phyloP scores from a whole-genome alignment of 2,888 invertebrate species.

The Oxycera nigricornis region DNA sequence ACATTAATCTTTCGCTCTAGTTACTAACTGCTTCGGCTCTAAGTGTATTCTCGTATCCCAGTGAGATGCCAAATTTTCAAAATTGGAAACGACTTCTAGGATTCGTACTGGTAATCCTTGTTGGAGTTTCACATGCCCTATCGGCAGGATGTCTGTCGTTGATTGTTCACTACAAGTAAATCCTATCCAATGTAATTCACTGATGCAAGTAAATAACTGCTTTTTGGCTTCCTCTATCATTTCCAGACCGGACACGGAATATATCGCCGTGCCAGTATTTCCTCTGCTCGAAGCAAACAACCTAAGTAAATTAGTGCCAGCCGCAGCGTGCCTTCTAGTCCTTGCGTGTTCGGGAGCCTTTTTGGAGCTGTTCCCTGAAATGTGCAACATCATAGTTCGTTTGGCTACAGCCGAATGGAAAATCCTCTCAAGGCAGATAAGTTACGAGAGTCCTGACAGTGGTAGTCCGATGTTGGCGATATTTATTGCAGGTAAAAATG shows the following conservation, averaged over 20 bases:
- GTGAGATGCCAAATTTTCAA: conserved; percentile 54
- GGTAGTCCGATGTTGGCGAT: conserved; percentile 67
- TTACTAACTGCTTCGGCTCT: conserved; percentile 56
- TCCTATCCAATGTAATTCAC: neutral
- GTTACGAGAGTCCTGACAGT: conserved; percentile 65
- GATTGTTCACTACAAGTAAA: conserved; percentile 58
- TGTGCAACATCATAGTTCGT: conserved; percentile 64
- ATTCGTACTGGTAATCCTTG: conserved; percentile 52
- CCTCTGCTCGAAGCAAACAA: conserved; percentile 65
- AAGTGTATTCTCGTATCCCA: conserved; percentile 58
- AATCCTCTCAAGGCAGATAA: conserved; percentile 64
- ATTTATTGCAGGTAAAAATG: conserved; percentile 62
- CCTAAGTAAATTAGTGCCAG: conserved; percentile 65
- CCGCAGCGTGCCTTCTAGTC: conserved; percentile 65
- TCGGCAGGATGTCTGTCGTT: conserved; percentile 58
- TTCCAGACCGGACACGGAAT: conserved; percentile 56
- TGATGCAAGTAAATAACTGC: neutral
- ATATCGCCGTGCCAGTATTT: conserved; percentile 61
- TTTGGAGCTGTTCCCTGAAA: conserved; percentile 65
- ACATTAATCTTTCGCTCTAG: conserved; percentile 47
- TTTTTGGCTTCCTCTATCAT: neutral
- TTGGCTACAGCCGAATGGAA: conserved; percentile 67
- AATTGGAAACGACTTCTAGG: conserved; percentile 54
- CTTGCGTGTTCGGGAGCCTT: conserved; percentile 65
- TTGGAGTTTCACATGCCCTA: conserved; percentile 55